These are phyloP conservation scores for Syritta pipiens DNA, from an alignment of 2,888 invertebrate species.

Conservation along the genomic window DNA sequence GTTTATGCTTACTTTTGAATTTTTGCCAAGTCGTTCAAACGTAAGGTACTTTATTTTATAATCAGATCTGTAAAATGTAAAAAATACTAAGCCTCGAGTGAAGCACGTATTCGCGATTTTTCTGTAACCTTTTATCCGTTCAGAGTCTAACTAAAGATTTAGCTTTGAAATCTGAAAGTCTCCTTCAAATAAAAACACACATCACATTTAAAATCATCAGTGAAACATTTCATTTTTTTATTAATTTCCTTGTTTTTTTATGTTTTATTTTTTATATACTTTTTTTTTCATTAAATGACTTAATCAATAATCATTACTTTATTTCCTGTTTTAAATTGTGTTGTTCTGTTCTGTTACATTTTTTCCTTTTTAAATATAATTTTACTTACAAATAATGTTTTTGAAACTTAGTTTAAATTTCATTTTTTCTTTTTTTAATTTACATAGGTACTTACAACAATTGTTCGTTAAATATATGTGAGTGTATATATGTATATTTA, in stretches of 20 bases:
- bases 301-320: constrained; percentile 46
- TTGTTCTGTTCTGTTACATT: constrained; percentile 25
- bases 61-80: too few species aligned
- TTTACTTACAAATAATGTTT: constrained; percentile 31
- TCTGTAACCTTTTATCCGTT: too few species aligned
- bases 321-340: constrained; percentile 56
- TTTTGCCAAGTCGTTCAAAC: too few species aligned
- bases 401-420: constrained; percentile 36
- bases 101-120: too few species aligned
- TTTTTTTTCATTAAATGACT: constrained; percentile 31
- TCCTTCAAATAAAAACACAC: background rate
- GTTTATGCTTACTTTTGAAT: too few species aligned
- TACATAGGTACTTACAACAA: constrained; percentile 69
- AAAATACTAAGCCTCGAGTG: too few species aligned
- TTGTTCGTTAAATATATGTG: constrained; percentile 58
- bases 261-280: constrained; percentile 28
- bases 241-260: constrained; percentile 34
- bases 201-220: constrained; percentile 49
- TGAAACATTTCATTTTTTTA: constrained; percentile 59
- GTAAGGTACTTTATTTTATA: too few species aligned
- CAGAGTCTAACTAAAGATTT: too few species aligned
- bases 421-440: constrained; percentile 39
- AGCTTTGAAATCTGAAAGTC: background rate
- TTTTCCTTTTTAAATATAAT: constrained; percentile 34
- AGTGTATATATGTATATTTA: constrained; percentile 47